Evolutionary conservation across 1,140 invertebrate species (phyloP), one percentile per base, ranked within the genome.

Genomic region (Caenorhabditis inopinata): DNA sequence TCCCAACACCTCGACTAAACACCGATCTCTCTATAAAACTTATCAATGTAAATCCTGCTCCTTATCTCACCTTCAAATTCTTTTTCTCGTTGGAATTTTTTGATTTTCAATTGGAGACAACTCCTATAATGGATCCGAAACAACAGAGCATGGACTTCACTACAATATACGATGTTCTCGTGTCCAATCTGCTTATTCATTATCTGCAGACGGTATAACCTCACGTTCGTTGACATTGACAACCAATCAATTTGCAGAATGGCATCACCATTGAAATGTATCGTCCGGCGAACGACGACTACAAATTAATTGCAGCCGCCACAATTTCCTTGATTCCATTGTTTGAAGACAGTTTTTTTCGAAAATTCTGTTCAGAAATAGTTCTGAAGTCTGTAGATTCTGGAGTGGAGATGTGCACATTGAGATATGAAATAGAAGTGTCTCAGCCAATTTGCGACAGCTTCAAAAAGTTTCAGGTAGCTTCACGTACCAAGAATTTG

Each of bases 21-120:
- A 48, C 62, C 47, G 11, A 45, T 85, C 46, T 83, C 74, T 32
- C 79, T 48, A 21, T 81, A 76, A 38, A 46, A 58, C 46, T 68
- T 12, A 16, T 53, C 25, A 21, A 75, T 47, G 46, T 87, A 16
- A 81, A 83, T 45, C 53, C 73, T n/a, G 21, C 78, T 12, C 16
- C 75, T 16, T 78, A 49, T 58, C 46, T 76, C 27, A 76, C 42
- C 21, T 85, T 85, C 18, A 42, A 79, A 27, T 49, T 87, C 18
- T 87, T 87, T 80, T 35, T 87, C 25, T 82, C 84, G 0, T 48
- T 88, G 48, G 86, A 87, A 81, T 87, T 87, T 53, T 87, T 87
- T 79, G 86, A 87, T 53, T 87, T 87, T 58, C 87, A 87, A 78
- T 47, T 87, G 21, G 82, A 87, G 82, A 87, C 86, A 9, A 87